Conservation (phyloP, 1,140 invertebrate species). For the Heliconius eleuchia region DNA sequence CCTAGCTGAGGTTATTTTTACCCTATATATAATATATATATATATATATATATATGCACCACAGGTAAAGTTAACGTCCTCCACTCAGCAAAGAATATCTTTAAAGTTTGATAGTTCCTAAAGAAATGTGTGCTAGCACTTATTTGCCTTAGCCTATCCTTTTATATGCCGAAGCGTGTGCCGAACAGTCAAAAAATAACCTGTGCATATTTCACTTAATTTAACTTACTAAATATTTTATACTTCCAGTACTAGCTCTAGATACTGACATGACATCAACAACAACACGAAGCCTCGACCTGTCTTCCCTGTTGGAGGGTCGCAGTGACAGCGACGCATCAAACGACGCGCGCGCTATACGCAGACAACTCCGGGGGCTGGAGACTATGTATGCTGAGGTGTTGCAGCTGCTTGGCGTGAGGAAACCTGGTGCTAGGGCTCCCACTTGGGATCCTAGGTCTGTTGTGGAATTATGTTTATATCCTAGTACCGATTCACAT, state of each 20-base stretch:
- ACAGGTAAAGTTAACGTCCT: no score
- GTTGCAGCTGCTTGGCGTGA: slow-evolving; percentile 89
- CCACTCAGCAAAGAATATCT: no score
- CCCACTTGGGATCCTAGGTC: slow-evolving; percentile 83
- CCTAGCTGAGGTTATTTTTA: no score
- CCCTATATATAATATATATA: no score
- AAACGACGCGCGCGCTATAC: slow-evolving; percentile 89
- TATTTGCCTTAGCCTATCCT: no score
- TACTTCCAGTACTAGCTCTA: slow-evolving; percentile 84
- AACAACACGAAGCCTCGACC: slow-evolving; percentile 87
- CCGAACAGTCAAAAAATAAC: no score
- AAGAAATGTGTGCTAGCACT: no score
- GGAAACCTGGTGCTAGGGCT: slow-evolving; percentile 75
- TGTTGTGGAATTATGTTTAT: neutral
- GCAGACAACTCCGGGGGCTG: slow-evolving; percentile 91
- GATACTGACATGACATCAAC: slow-evolving; percentile 90
- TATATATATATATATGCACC: no score
- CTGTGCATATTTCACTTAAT: no score
- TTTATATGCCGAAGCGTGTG: no score
- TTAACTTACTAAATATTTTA: neutral
- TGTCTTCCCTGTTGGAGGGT: slow-evolving; percentile 90
- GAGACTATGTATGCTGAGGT: slow-evolving; percentile 95
- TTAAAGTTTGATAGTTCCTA: no score
- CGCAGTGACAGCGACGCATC: slow-evolving; percentile 88
- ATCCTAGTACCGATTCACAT: no score